These are phyloP conservation scores for Merops nubicus DNA, from an alignment of 2,113 vertebrate genomes.

Conservation along the genomic window DNA sequence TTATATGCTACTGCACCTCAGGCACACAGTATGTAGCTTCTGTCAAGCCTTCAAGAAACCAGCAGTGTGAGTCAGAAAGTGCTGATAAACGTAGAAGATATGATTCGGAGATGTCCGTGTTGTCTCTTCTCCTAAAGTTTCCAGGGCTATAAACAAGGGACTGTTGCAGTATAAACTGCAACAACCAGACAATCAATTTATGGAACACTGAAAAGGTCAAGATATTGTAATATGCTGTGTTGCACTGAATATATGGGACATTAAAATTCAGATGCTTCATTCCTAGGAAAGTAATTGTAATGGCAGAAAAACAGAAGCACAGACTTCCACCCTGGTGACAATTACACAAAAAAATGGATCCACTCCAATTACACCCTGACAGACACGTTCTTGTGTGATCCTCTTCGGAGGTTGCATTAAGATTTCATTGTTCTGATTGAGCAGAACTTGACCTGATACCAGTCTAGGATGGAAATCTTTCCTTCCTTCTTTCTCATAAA, in stretches of 20 bases:
- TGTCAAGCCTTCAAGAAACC: constrained; percentile 20
- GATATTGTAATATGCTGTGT: background rate
- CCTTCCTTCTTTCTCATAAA: background rate
- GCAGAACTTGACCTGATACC: background rate
- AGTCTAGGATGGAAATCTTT: background rate
- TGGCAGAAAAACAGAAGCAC: background rate
- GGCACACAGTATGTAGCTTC: constrained; percentile 10
- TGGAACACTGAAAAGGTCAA: constrained; percentile 68
- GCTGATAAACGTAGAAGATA: constrained; percentile 5
- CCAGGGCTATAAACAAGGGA: constrained; percentile 25
- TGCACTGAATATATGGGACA: background rate
- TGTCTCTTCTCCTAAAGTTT: constrained; percentile 23
- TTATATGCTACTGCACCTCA: background rate
- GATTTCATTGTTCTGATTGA: background rate
- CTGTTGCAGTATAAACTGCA: no score
- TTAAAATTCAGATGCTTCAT: background rate
- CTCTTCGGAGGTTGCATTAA: background rate
- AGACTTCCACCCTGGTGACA: background rate
- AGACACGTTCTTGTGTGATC: background rate
- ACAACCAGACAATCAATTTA: constrained; percentile 52
- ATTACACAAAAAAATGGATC: background rate
- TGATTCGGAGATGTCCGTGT: background rate
- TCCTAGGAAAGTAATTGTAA: constrained; percentile 20
- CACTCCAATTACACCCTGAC: background rate
- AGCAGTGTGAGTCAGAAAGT: constrained; percentile 8